phyloP scores from a whole-genome alignment of 2,888 invertebrate genomes.

The Drosophila birchii region DNA sequence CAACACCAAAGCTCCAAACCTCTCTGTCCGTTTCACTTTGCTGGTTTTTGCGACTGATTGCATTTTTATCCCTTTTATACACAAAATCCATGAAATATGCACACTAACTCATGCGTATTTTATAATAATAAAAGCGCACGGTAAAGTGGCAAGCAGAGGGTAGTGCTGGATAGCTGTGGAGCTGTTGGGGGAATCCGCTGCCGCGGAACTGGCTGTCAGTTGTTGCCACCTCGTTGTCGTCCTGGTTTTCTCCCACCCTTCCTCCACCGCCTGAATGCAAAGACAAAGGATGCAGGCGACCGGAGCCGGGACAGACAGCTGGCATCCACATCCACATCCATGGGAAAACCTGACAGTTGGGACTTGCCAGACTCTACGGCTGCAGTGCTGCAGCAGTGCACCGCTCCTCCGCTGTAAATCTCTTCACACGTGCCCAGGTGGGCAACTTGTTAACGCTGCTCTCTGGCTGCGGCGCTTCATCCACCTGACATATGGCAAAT shows the following conservation, averaged over 20 bases:
- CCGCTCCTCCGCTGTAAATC: slow-evolving; percentile 24
- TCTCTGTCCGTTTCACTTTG: slow-evolving; percentile 73
- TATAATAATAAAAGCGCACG: slow-evolving; percentile 75
- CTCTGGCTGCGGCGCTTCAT: slow-evolving; percentile 28
- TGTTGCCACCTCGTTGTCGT: slow-evolving; percentile 10
- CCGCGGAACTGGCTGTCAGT: slow-evolving; percentile 29
- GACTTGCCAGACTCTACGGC: slow-evolving; percentile 11
- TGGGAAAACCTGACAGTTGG: slow-evolving; percentile 36
- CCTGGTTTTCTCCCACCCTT: not conserved
- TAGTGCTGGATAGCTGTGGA: not conserved
- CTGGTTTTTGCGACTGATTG: slow-evolving; percentile 79
- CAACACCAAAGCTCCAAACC: slow-evolving; percentile 23
- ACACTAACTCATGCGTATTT: slow-evolving; percentile 80
- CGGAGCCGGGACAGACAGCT: slow-evolving; percentile 45
- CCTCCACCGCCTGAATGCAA: slow-evolving; percentile 43
- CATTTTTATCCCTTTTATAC: slow-evolving; percentile 78
- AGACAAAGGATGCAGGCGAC: slow-evolving; percentile 68
- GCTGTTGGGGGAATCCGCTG: not conserved
- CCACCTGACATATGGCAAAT: slow-evolving; percentile 52
- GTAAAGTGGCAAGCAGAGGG: slow-evolving; percentile 46
- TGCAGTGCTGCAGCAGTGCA: not conserved
- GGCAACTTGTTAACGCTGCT: slow-evolving; percentile 49
- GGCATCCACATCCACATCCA: slow-evolving; percentile 25
- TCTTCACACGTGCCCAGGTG: slow-evolving; percentile 50
- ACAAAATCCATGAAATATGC: slow-evolving; percentile 79